Base-by-base conservation (phyloP, 2,113 vertebrate species). In the Charadrius vociferus region DNA sequence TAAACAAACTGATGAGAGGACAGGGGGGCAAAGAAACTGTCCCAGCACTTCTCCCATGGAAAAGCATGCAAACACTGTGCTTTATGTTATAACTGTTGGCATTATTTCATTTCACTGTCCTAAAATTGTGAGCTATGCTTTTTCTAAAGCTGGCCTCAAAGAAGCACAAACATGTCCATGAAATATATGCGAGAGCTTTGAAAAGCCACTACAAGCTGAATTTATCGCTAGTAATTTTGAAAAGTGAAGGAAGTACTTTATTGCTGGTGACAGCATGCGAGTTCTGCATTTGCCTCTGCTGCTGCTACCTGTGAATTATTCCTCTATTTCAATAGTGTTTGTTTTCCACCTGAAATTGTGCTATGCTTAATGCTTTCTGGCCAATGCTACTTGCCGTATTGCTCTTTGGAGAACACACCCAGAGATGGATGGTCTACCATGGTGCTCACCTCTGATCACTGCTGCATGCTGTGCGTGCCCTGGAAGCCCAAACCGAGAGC, bases 351-450 rank as follows among this genome's bases (percentile, higher is more conserved):
- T 5, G 1, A 34, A 81, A 81, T 20, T 32, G 32, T 68, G 12
- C 45, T 55, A 16, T 39, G 21, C 27, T 61, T 47, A 36, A 41
- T 47, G 30, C 41, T 70, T 88, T 56, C 47, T 6, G 7, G 36
- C 32, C 30, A 80, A 3, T 61, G 32, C 67, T 68, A 34, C 39
- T 94, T 61, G 61, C 29, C 43, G 3, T 14, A 56, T 20, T 59
- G 58, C 24, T 74, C 45, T 91, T 80, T 77, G 67, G 34, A 80
- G 71, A 73, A 36, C 19, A 36, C 39, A 43, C 34, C 37, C 0
- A 0, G 81, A 77, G 39, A 39, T 1, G 4, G 50, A 41, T 43
- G 16, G 53, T 73, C 20, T 43, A 6, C 53, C 1, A 1, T 21
- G 45, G 53, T 61, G 15, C 21, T 87, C 24, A 36, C 34, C 26